Percentiles rank a stretch among this genome's conserved stretches.
Evolutionary conservation across 2,888 invertebrate species (phyloP).

Genomic region (Meteorus cinctellus): DNA sequence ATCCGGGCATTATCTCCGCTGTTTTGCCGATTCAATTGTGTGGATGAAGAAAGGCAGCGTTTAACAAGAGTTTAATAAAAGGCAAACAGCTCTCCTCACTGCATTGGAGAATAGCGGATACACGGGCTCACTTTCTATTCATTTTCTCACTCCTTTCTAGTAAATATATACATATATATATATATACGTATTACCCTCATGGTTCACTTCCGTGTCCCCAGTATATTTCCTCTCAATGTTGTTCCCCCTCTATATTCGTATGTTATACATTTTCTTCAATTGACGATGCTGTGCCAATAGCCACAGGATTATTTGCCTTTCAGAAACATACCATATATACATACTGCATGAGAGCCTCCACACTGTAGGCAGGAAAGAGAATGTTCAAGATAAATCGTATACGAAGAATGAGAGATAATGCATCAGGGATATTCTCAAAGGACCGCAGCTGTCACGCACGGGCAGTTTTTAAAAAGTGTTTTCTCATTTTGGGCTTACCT

Average conservation of each 20-base stretch:
- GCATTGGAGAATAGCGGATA: conserved; percentile 9
- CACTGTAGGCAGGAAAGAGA: conserved; percentile 34
- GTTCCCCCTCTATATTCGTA: conserved; percentile 22
- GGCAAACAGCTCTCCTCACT: conserved; percentile 66
- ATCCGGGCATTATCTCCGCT: conserved; percentile 69
- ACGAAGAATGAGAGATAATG: conserved; percentile 50
- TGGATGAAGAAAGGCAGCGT: conserved; percentile 70
- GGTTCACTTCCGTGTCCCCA: conserved; percentile 25
- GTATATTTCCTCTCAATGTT: conserved; percentile 40
- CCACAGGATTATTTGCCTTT: conserved; percentile 56
- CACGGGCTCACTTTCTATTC: conserved; percentile 1
- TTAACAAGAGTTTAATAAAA: conserved; percentile 74
- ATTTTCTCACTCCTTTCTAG: conserved; percentile 20
- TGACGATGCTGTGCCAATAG: conserved; percentile 18
- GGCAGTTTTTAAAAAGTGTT: conserved; percentile 58
- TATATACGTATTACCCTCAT: conserved; percentile 35
- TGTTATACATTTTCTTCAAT: conserved; percentile 19
- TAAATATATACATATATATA: background rate
- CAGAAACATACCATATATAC: conserved; percentile 34
- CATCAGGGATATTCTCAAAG: conserved; percentile 48
- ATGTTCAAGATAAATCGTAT: conserved; percentile 41
- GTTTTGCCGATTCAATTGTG: conserved; percentile 73
- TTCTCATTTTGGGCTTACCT: conserved; percentile 52
- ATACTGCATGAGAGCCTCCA: conserved; percentile 26
- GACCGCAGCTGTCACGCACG: conserved; percentile 63